phyloP scores from a whole-genome alignment of 1,140 invertebrate genomes.

The Drosophila ambigua region DNA sequence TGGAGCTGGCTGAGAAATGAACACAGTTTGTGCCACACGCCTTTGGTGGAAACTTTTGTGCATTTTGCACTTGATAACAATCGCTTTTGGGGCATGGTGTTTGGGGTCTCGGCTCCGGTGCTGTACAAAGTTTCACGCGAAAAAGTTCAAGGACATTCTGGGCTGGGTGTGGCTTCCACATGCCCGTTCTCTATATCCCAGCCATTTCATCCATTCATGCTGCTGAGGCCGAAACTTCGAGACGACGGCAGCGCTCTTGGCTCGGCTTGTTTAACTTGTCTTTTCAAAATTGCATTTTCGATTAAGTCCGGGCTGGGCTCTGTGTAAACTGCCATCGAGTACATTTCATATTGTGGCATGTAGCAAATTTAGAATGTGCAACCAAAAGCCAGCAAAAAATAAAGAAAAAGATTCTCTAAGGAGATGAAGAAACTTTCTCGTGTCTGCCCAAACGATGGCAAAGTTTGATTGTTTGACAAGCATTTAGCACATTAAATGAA shows the following conservation, averaged over 20 bases:
- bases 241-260: constrained; percentile 21
- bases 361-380: constrained; percentile 21
- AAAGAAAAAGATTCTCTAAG: constrained; percentile 3
- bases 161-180: constrained; percentile 17
- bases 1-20: constrained; percentile 46
- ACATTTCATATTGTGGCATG: constrained; percentile 65
- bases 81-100: constrained; percentile 29
- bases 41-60: constrained; percentile 63
- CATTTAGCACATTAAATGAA: constrained; percentile 50
- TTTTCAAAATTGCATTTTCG: constrained; percentile 74
- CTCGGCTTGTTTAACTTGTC: constrained; percentile 60
- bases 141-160: constrained; percentile 74
- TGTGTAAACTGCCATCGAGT: constrained; percentile 65
- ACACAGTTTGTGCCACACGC: constrained; percentile 42
- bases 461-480: constrained; percentile 46
- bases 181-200: constrained; percentile 8
- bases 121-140: constrained; percentile 49
- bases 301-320: constrained; percentile 55
- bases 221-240: constrained; percentile 21
- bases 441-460: constrained; percentile 47
- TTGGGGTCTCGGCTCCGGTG: neutral
- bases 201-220: neutral
- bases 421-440: constrained; percentile 51
- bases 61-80: constrained; percentile 78
- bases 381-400: neutral